Evolutionary conservation across 2,113 vertebrate genomes (phyloP).

Genomic region (Callionymus lyra): DNA sequence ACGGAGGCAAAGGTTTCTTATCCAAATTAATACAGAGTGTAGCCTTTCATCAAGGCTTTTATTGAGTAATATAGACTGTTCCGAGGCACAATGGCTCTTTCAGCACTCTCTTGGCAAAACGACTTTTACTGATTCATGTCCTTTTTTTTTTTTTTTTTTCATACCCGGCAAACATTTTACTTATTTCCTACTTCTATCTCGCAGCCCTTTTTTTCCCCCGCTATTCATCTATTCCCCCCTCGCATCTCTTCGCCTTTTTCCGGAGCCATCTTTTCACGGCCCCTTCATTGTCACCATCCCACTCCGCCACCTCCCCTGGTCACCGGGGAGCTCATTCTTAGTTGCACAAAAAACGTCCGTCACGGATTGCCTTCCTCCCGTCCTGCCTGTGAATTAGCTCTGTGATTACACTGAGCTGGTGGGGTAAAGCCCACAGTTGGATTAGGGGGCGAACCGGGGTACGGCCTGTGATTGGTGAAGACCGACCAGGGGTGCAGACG

Average conservation of each 20-base stretch:
- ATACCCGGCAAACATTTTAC: slow-evolving; percentile 40
- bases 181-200: slow-evolving; percentile 47
- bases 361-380: slow-evolving; percentile 67
- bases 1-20: slow-evolving; percentile 63
- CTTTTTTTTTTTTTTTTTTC: slow-evolving; percentile 17
- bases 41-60: slow-evolving; percentile 53
- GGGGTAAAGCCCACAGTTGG: slow-evolving; percentile 52
- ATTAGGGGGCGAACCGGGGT: slow-evolving; percentile 55
- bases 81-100: slow-evolving; percentile 55
- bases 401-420: slow-evolving; percentile 68
- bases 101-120: slow-evolving; percentile 47
- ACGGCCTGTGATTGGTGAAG: slow-evolving; percentile 54
- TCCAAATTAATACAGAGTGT: slow-evolving; percentile 60
- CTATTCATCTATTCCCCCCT: slow-evolving; percentile 59
- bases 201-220: slow-evolving; percentile 17
- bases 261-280: slow-evolving; percentile 48
- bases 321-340: slow-evolving; percentile 65
- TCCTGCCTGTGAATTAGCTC: slow-evolving; percentile 66
- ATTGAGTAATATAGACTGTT: slow-evolving; percentile 59
- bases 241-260: slow-evolving; percentile 47
- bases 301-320: slow-evolving; percentile 49
- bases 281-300: slow-evolving; percentile 52
- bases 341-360: slow-evolving; percentile 68
- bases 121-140: slow-evolving; percentile 38
- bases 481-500: slow-evolving; percentile 49